Evolutionary conservation across 2,797 vertebrate species (phyloP).

Genomic region (Sebastolobus alascanus): DNA sequence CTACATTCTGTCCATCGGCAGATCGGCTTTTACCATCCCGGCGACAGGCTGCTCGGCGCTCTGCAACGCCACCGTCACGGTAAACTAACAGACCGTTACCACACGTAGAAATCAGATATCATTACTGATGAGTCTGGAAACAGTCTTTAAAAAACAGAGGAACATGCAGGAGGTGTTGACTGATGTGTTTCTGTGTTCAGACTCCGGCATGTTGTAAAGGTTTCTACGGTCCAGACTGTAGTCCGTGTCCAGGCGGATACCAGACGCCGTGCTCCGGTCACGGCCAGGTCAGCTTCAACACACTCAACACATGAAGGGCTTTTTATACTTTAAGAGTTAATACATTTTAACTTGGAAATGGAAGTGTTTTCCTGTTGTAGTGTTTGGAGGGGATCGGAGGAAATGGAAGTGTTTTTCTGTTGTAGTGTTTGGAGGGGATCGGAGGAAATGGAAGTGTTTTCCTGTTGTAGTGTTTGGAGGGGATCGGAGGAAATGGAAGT

Average conservation of each 20-base stretch:
- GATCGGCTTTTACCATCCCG: background rate
- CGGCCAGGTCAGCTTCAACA: conserved; percentile 86
- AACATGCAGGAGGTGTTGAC: background rate
- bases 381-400: background rate
- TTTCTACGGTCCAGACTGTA: conserved; percentile 92
- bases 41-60: conserved; percentile 73
- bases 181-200: conserved; percentile 71
- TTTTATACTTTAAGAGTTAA: too few species aligned
- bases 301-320: background rate
- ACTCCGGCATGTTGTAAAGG: conserved; percentile 90
- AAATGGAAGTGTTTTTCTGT: too few species aligned
- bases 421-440: too few species aligned
- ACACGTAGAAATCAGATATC: background rate
- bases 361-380: background rate
- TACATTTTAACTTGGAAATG: background rate
- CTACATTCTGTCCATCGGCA: conserved; percentile 33
- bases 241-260: conserved; percentile 90
- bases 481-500: too few species aligned
- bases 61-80: conserved; percentile 83
- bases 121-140: background rate
- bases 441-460: background rate
- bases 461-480: background rate
- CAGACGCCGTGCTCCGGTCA: conserved; percentile 89
- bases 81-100: conserved; percentile 33
- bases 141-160: background rate